A percentile compares a stretch with the other conserved stretches of the same genome.
Evolutionary conservation across 2,113 vertebrate genomes (phyloP).

Genomic region (Tympanuchus pallidicinctus): DNA sequence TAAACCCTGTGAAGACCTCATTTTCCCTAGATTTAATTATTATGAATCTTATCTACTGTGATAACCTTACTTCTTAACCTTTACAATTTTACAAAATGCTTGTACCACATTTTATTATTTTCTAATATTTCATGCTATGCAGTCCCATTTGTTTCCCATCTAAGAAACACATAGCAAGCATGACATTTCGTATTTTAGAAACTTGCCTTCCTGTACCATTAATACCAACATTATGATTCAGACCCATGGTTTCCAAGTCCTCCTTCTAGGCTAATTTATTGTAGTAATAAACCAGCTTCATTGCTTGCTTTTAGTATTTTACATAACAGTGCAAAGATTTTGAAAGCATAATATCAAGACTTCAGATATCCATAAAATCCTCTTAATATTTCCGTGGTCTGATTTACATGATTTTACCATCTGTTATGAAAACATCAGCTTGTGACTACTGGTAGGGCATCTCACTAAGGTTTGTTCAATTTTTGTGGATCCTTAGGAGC

Average conservation of each 20-base stretch:
- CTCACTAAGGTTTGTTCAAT: not conserved
- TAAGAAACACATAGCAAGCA: slow-evolving; percentile 20
- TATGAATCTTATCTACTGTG: slow-evolving; percentile 9
- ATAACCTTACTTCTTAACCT: slow-evolving; percentile 45
- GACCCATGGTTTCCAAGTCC: not conserved
- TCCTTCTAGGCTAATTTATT: slow-evolving; percentile 47
- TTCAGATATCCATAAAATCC: not conserved
- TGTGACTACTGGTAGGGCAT: not conserved
- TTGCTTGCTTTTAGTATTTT: slow-evolving; percentile 23
- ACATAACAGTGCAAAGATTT: not conserved
- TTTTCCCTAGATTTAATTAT: slow-evolving; percentile 39
- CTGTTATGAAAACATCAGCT: not conserved
- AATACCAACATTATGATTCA: slow-evolving; percentile 59
- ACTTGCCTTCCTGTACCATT: slow-evolving; percentile 19
- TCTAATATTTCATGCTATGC: slow-evolving; percentile 22
- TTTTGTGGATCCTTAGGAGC: not conserved
- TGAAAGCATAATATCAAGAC: not conserved
- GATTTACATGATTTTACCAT: not conserved
- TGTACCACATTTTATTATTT: slow-evolving; percentile 15
- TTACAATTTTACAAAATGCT: slow-evolving; percentile 40
- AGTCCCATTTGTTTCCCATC: slow-evolving; percentile 31
- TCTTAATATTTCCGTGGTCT: not conserved
- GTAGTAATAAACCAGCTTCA: slow-evolving; percentile 30
- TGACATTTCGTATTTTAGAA: slow-evolving; percentile 56
- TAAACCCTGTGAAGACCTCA: slow-evolving; percentile 27